A percentile compares a stretch with the other conserved stretches of the same genome.
phyloP scores from a whole-genome alignment of 2,113 vertebrate species.

The Oncorhynchus keta region DNA sequence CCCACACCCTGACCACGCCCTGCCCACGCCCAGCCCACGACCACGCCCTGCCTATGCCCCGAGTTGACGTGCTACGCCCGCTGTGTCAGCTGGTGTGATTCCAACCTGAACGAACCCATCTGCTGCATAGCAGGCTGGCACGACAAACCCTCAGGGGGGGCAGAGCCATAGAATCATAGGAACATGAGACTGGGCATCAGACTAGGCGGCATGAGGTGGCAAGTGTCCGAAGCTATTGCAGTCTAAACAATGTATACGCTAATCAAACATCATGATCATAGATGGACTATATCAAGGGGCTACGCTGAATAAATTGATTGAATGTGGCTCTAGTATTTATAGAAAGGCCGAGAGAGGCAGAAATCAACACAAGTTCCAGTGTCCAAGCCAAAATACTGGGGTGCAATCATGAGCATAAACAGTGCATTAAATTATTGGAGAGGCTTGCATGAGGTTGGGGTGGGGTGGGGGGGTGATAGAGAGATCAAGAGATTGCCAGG shows the following conservation, averaged over 20 bases:
- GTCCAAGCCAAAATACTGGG: neutral
- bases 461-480: neutral
- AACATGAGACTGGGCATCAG: conserved; percentile 38
- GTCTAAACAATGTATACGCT: too few species aligned
- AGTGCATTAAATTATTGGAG: conserved; percentile 9
- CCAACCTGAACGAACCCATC: conserved; percentile 67
- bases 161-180: neutral
- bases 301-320: too few species aligned
- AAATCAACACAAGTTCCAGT: neutral
- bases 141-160: conserved; percentile 6
- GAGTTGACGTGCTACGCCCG: conserved; percentile 54
- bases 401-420: conserved; percentile 40
- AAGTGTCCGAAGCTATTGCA: too few species aligned
- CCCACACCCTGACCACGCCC: neutral
- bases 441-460: conserved; percentile 20
- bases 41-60: neutral
- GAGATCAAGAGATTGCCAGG: neutral
- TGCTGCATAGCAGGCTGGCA: conserved; percentile 52
- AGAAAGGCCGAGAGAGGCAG: neutral
- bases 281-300: too few species aligned
- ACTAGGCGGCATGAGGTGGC: conserved; percentile 19
- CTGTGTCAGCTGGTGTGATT: conserved; percentile 56
- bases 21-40: too few species aligned
- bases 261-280: too few species aligned
- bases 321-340: neutral